Base-by-base conservation (phyloP, 2,888 invertebrate species). In the Parasteatoda lunata region DNA sequence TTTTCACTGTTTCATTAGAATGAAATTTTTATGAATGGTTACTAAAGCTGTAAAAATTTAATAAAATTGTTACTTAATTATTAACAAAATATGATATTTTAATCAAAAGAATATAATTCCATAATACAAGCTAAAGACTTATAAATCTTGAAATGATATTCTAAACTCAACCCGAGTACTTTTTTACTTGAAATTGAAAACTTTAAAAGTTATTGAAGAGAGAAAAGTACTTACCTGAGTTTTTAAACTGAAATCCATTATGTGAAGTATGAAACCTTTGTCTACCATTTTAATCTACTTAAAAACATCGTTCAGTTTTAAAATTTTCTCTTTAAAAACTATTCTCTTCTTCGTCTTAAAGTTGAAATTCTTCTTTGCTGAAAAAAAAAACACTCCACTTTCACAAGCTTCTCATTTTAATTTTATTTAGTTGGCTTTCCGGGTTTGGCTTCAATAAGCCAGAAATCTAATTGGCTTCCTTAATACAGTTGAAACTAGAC, bases 381-480 rank as follows among this genome's bases (percentile, higher is more conserved):
- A 69, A 47, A 69, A 30, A 4, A 48, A 48, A 48, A 48, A 69
- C 13, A 69, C 13, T 3, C 9, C 15, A 11, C 8, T 76, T 76
- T 76, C 49, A 30, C 13, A 76, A 76, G 66, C 78, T 79, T 76
- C 78, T 75, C 73, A 68, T 64, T 72, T 54, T 48, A 72, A 68
- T 54, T 52, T 8, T 51, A 51, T 64, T 70, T 59, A 48, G 52
- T 52, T 65, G 13, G 66, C 70, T 85, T 65, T 77, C 68, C 76
- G 13, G 59, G 85, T 64, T 73, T 77, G 47, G 85, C 85, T 76
- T 80, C 77, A 85, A 69, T 77, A 79, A 85, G 65, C 85, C 11
- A 13, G 71, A 85, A 80, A 54, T 76, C 85, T 66, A 77, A 77
- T 79, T 80, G 71, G 72, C 80, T 76, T 80, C 85, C 80, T 76